These are phyloP conservation scores for Brachystomella parvula DNA, from an alignment of 1,140 invertebrate genomes.

Conservation along the genomic window DNA sequence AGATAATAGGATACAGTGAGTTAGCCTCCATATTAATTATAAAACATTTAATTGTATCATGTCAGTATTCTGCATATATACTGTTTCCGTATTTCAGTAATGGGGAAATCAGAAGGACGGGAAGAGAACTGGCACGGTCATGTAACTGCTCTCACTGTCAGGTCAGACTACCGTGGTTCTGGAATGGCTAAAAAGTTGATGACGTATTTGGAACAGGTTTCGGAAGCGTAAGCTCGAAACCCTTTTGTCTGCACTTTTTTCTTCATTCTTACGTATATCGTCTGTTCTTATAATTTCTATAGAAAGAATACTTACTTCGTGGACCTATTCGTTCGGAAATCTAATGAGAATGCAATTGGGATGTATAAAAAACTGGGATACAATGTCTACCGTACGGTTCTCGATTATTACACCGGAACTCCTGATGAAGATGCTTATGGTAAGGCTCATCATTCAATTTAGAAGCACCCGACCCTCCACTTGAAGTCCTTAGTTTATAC, in stretches of 20 bases:
- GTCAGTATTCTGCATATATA: too few species aligned
- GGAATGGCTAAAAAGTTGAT: conserved; percentile 91
- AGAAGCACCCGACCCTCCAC: too few species aligned
- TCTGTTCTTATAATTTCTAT: too few species aligned
- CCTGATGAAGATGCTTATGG: conserved; percentile 98
- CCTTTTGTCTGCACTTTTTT: too few species aligned
- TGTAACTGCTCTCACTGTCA: conserved; percentile 95
- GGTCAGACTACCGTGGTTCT: conserved; percentile 80
- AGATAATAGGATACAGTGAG: conserved; percentile 98
- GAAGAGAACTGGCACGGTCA: conserved; percentile 97
- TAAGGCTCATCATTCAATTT: too few species aligned
- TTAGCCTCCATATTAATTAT: conserved; percentile 38
- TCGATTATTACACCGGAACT: conserved; percentile 96
- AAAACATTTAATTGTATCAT: too few species aligned
- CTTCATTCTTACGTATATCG: too few species aligned
- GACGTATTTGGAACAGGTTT: conserved; percentile 88
- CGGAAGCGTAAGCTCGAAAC: conserved; percentile 73
- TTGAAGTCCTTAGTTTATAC: too few species aligned
- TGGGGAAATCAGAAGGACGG: conserved; percentile 96
- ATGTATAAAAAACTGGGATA: conserved; percentile 98
- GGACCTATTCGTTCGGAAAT: conserved; percentile 96
- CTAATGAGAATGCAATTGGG: conserved; percentile 92
- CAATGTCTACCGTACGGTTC: conserved; percentile 86
- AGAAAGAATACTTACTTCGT: conserved; percentile 96
- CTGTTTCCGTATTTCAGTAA: conserved; percentile 73